phyloP scores from a whole-genome alignment of 2,888 invertebrate genomes.

The Andrena fulva region DNA sequence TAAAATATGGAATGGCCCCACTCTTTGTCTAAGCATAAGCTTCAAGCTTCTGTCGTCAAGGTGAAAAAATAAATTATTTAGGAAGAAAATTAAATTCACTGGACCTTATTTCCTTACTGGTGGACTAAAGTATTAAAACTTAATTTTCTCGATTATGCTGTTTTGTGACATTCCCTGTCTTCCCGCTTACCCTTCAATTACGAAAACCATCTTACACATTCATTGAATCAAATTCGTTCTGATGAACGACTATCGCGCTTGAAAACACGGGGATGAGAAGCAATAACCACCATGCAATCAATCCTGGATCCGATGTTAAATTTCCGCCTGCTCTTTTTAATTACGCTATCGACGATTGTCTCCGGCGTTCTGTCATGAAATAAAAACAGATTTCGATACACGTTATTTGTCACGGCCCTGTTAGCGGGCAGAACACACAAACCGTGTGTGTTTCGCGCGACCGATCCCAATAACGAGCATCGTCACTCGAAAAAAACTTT shows the following conservation, averaged over 20 bases:
- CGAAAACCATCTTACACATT: not conserved
- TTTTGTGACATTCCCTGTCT: too few species aligned
- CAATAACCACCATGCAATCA: not conserved
- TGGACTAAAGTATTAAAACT: not conserved
- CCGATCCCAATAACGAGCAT: conserved; percentile 33
- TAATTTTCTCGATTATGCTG: not conserved
- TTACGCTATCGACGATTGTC: conserved; percentile 47
- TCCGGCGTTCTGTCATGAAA: conserved; percentile 37
- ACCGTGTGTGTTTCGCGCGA: conserved; percentile 13
- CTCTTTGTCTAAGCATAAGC: too few species aligned
- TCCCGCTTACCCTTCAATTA: too few species aligned
- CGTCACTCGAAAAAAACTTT: not conserved
- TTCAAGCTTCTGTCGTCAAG: too few species aligned
- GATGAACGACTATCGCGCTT: not conserved
- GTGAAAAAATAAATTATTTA: too few species aligned
- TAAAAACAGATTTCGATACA: conserved; percentile 56
- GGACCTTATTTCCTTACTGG: too few species aligned
- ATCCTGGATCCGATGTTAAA: not conserved
- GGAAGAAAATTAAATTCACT: too few species aligned
- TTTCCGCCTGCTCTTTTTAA: conserved; percentile 47
- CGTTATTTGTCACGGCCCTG: conserved; percentile 41
- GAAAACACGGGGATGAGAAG: not conserved
- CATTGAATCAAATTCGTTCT: not conserved
- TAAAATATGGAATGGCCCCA: not conserved
- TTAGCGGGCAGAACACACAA: conserved; percentile 15